Conservation (phyloP, 2,888 invertebrate species). For the Leptopilina drosophilae region DNA sequence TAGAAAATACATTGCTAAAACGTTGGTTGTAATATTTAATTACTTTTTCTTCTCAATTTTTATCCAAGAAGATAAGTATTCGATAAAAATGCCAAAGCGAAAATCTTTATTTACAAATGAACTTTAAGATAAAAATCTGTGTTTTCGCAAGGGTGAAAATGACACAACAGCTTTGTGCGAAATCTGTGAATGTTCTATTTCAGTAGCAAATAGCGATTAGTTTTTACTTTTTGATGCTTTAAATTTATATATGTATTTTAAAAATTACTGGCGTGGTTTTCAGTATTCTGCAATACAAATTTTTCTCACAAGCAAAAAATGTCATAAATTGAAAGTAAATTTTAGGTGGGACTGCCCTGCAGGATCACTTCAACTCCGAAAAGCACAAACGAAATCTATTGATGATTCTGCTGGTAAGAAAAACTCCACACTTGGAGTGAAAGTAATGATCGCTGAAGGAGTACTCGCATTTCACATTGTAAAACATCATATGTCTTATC, state of each 20-base stretch:
- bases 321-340: neutral
- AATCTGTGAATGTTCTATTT: neutral
- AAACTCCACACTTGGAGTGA: constrained; percentile 37
- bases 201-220: neutral
- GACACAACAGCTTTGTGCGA: neutral
- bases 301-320: neutral
- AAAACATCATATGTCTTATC: constrained; percentile 60
- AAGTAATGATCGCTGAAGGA: constrained; percentile 58
- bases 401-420: constrained; percentile 21
- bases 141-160: too few species aligned
- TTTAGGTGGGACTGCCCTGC: neutral
- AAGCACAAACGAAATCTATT: constrained; percentile 2
- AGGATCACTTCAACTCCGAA: neutral
- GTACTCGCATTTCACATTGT: too few species aligned
- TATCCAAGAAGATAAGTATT: neutral
- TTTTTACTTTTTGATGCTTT: too few species aligned
- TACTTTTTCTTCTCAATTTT: neutral
- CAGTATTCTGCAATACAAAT: neutral
- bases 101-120: too few species aligned
- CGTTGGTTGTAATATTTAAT: too few species aligned
- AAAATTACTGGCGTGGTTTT: too few species aligned
- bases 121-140: too few species aligned
- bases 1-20: too few species aligned
- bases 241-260: neutral
- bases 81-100: neutral